A percentile compares a stretch with the other conserved stretches of the same genome.
These are phyloP conservation scores for Oplegnathus fasciatus DNA, from an alignment of 2,113 vertebrate genomes.

Conservation along the genomic window DNA sequence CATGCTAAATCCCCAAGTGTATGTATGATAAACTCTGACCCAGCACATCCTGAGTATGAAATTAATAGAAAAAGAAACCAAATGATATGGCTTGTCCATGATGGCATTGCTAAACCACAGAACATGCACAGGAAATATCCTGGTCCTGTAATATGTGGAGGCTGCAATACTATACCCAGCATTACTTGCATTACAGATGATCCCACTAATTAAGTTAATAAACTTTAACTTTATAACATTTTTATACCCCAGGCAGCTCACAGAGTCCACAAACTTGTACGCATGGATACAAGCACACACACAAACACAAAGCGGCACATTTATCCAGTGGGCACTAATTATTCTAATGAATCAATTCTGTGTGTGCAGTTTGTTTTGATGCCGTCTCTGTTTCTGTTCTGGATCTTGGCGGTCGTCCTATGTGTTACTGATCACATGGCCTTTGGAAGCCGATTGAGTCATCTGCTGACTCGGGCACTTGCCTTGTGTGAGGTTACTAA, in stretches of 20 bases:
- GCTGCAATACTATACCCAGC: neutral
- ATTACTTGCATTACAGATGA: neutral
- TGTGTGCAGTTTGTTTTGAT: constrained; percentile 21
- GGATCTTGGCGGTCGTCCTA: constrained; percentile 7
- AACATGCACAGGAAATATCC: neutral
- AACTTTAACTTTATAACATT: neutral
- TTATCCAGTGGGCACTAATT: constrained; percentile 5
- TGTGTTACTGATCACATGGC: constrained; percentile 35
- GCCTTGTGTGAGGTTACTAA: constrained; percentile 37
- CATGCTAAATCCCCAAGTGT: neutral
- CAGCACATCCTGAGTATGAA: neutral
- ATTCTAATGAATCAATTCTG: constrained; percentile 18
- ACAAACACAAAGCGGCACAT: constrained; percentile 2
- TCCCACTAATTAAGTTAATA: neutral
- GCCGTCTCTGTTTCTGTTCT: constrained; percentile 12
- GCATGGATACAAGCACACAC: neutral
- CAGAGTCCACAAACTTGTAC: neutral
- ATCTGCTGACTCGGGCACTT: constrained; percentile 48
- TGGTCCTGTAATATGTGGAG: neutral
- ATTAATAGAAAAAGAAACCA: neutral
- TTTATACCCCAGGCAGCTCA: neutral
- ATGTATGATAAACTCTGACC: neutral
- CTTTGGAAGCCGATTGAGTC: constrained; percentile 44
- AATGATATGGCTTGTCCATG: neutral
- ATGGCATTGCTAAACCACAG: neutral